A percentile compares a stretch with the other conserved stretches of the same genome.
These are phyloP conservation scores for Drosophila aldrichi DNA, from an alignment of 2,888 invertebrate genomes.

Conservation along the genomic window DNA sequence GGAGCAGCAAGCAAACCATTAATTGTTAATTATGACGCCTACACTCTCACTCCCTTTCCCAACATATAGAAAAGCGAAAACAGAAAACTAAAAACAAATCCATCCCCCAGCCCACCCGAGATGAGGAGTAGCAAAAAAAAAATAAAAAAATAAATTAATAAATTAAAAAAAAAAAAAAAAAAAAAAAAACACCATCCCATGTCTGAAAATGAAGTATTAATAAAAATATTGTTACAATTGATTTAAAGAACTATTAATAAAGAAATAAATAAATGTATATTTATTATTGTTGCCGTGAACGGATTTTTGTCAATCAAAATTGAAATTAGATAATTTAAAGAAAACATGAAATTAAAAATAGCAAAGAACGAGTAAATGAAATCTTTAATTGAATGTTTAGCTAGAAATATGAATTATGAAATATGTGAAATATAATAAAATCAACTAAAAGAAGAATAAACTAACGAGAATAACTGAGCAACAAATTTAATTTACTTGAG, in stretches of 20 bases:
- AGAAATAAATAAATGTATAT: slow-evolving; percentile 29
- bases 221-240: slow-evolving; percentile 54
- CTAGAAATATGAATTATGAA: slow-evolving; percentile 55
- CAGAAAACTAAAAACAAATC: not conserved
- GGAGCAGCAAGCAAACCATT: slow-evolving; percentile 23
- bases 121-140: not conserved
- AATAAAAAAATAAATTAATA: not conserved
- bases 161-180: no score
- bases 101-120: slow-evolving; percentile 37
- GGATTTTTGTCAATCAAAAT: slow-evolving; percentile 55
- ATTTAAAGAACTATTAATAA: slow-evolving; percentile 31
- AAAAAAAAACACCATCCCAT: slow-evolving; percentile 37
- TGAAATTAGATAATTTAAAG: slow-evolving; percentile 21
- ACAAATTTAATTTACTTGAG: no score
- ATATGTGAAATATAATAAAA: slow-evolving; percentile 19
- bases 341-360: slow-evolving; percentile 18
- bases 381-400: slow-evolving; percentile 58
- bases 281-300: slow-evolving; percentile 49
- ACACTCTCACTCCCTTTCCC: no score
- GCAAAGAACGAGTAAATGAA: not conserved
- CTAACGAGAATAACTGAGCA: not conserved
- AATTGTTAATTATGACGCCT: no score
- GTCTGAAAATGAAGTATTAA: slow-evolving; percentile 60
- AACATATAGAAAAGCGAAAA: not conserved
- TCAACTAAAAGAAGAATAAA: not conserved